Conservation (phyloP, 2,888 invertebrate genomes). For the Theristus sp. region DNA sequence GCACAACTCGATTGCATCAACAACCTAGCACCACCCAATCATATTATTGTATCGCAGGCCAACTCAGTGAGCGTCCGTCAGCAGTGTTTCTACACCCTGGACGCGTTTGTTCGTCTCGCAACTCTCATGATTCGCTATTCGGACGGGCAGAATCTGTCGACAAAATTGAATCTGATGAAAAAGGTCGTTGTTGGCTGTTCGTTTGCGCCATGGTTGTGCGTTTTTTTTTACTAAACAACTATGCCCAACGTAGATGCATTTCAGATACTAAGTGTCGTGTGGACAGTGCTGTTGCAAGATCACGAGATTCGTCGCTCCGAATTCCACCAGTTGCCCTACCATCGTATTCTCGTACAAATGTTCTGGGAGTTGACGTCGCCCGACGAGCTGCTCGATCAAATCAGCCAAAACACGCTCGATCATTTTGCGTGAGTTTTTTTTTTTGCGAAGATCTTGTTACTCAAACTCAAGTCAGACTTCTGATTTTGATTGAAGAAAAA, state of each 20-base stretch:
- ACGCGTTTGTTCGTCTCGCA: conserved; percentile 80
- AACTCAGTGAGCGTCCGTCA: no score
- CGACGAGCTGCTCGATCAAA: conserved; percentile 57
- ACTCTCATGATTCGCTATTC: conserved; percentile 58
- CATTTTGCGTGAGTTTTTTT: conserved; percentile 52
- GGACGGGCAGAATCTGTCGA: conserved; percentile 70
- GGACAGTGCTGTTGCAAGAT: conserved; percentile 82
- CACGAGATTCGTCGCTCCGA: conserved; percentile 71
- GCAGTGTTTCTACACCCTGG: conserved; percentile 58
- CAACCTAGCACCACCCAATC: no score
- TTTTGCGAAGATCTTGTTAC: neutral
- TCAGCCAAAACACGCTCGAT: conserved; percentile 79
- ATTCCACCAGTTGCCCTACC: conserved; percentile 93
- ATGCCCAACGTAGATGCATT: no score
- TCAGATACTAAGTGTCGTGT: conserved; percentile 65
- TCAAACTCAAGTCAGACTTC: no score
- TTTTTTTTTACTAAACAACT: no score
- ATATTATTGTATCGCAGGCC: no score
- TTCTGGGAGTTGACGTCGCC: conserved; percentile 87
- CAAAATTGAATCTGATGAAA: conserved; percentile 85
- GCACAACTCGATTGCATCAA: no score
- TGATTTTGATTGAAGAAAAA: no score
- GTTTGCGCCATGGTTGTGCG: neutral
- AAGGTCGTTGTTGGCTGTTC: conserved; percentile 43
- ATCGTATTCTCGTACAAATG: conserved; percentile 82